These are phyloP conservation scores for Planococcus citri DNA, from an alignment of 1,140 invertebrate genomes.

Conservation along the genomic window DNA sequence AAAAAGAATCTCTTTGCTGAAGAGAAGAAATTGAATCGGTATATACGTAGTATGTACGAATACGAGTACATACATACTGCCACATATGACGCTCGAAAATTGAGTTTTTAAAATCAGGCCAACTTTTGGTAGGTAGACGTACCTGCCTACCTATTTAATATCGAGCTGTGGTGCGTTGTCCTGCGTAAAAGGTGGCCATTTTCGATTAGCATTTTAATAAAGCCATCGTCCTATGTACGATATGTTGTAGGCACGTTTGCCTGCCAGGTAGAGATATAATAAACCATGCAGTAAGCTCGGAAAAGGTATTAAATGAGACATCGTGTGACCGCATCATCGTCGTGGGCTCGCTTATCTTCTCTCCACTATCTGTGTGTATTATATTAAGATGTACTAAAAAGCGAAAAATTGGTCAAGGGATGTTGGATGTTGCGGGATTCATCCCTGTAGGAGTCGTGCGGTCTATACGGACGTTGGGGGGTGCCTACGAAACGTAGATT, in stretches of 20 bases:
- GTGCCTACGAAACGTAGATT: background rate
- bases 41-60: too few relatives aligned
- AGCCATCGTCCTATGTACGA: background rate
- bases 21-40: background rate
- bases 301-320: conserved; percentile 4
- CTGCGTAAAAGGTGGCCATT: too few relatives aligned
- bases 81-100: background rate
- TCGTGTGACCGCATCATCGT: background rate
- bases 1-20: background rate
- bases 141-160: too few relatives aligned
- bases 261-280: too few relatives aligned
- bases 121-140: too few relatives aligned
- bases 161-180: too few relatives aligned
- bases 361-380: too few relatives aligned
- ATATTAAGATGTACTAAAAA: background rate
- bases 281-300: too few relatives aligned
- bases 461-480: background rate
- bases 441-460: background rate
- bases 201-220: background rate
- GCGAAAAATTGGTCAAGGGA: background rate
- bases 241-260: too few relatives aligned
- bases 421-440: too few relatives aligned
- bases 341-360: background rate
- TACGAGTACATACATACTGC: too few relatives aligned
- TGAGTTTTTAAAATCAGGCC: background rate